Evolutionary conservation across 2,797 vertebrate genomes (phyloP).

Genomic region (Schizopygopsis malacanthus): DNA sequence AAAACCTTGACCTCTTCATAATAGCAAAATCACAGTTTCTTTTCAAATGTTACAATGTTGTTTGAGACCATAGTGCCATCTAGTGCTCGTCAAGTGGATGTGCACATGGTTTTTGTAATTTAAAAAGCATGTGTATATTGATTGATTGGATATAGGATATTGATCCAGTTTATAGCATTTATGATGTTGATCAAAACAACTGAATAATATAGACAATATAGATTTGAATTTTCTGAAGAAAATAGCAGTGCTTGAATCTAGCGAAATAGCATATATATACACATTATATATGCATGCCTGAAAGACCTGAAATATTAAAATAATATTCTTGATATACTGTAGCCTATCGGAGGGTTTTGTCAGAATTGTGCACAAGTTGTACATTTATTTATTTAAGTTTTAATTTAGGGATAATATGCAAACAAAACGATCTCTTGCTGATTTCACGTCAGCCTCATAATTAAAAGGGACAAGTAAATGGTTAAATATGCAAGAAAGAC

Average conservation of each 20-base stretch:
- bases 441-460: not conserved
- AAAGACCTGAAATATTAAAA: not conserved
- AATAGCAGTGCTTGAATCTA: not conserved
- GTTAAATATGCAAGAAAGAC: not conserved
- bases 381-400: not conserved
- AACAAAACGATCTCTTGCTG: not conserved
- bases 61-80: constrained; percentile 4
- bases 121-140: not conserved
- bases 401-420: not conserved
- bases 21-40: not conserved
- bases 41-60: not conserved
- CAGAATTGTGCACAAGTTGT: not conserved
- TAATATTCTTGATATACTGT: not conserved
- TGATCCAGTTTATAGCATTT: not conserved
- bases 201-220: not conserved
- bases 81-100: constrained; percentile 1
- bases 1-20: not conserved
- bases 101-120: not conserved
- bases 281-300: too few relatives aligned
- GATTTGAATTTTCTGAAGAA: not conserved
- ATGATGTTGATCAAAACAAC: not conserved
- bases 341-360: not conserved
- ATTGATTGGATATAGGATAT: not conserved
- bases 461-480: not conserved
- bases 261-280: too few relatives aligned